Evolutionary conservation across 2,888 invertebrate species (phyloP), one percentile per base, ranked within the genome.

Genomic region (Macrostomum cliftonense): DNA sequence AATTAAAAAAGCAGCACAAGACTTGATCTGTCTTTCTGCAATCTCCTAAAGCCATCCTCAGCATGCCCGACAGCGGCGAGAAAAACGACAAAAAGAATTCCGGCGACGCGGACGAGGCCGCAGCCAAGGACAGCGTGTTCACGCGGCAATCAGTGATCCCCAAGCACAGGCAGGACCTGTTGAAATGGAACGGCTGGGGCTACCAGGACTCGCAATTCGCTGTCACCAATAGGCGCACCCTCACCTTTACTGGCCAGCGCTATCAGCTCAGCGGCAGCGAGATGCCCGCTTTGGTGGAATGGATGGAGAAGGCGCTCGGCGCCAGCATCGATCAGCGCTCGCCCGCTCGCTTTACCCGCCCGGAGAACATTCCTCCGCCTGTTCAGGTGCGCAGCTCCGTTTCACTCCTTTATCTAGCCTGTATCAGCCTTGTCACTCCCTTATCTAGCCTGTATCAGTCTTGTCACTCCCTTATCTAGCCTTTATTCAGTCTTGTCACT

Each of bases 101-200:
- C 4, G 9, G 28, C 28, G 28, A 9, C 28, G 4, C 28, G 9
- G 28, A 28, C 28, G 9, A 17, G 38, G 38, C 2, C 4, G 21
- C 19, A 4, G 49, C 28, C 36, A 47, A 37, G 36, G 39, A 49
- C 19, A 47, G 39, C 36, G 46, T 49, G 5, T 49, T 49, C 21
- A 49, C 49, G 14, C 42, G 42, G 7, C 49, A 49, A 5, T 17
- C 37, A 17, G 37, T 44, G 2, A 50, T 50, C 16, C 47, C 51
- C 1, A 50, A 44, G 74, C 74, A 50, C 74, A 91, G 91, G 61
- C 86, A 89, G 71, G 82, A 88, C 47, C 70, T 85, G 37, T 73
- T 95, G 46, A 93, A 89, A 74, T 95, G 95, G 95, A 89, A 93
- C 73, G 97, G 97, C 19, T 97, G 97, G 97, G 97, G 97, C n/a